Conservation (phyloP, 2,113 vertebrate species). For the Tragelaphus buxtoni region DNA sequence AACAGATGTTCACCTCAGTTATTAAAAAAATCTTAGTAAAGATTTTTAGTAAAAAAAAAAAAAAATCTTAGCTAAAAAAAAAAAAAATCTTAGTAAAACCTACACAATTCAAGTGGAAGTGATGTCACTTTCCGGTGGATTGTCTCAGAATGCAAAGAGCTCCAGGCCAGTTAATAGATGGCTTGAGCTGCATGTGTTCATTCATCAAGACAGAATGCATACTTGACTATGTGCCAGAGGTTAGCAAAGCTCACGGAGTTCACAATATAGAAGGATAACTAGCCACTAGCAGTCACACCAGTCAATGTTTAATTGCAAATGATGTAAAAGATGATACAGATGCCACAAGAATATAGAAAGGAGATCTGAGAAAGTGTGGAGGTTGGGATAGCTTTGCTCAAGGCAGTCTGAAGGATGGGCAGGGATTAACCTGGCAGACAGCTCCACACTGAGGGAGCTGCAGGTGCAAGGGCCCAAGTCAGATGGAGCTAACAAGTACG, state of each 20-base stretch:
- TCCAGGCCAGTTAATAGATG: background rate
- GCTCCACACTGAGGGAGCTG: background rate
- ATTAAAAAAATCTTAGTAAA: background rate
- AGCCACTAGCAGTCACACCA: background rate
- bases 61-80: constrained; percentile 2
- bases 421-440: background rate
- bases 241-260: background rate
- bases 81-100: background rate
- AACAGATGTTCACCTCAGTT: background rate
- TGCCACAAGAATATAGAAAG: too few relatives aligned
- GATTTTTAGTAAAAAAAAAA: background rate
- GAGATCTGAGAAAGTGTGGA: too few relatives aligned
- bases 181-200: background rate
- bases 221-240: background rate
- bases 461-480: background rate
- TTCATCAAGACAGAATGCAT: background rate
- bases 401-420: background rate
- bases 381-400: background rate
- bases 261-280: background rate
- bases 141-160: background rate
- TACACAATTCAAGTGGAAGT: background rate
- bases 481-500: background rate
- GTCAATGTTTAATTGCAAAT: background rate
- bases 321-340: background rate
- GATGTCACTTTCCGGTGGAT: background rate